Evolutionary conservation across 2,888 invertebrate genomes (phyloP).

Genomic region (Atethmia centrago): DNA sequence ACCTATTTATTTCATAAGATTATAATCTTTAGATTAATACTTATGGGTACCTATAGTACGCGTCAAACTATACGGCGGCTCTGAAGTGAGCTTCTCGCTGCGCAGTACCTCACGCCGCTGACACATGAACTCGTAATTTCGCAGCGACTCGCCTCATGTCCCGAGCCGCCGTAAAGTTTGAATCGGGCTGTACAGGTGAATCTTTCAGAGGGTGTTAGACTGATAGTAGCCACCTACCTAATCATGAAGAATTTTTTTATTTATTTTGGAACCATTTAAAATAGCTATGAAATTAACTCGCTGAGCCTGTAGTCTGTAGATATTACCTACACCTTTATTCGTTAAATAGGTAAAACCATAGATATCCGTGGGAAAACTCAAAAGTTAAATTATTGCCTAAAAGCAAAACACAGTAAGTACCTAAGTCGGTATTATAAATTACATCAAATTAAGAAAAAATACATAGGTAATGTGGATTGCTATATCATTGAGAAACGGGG

Average conservation of each 20-base stretch:
- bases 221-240: too few species aligned
- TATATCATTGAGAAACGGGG: slow-evolving; percentile 23
- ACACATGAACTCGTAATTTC: too few species aligned
- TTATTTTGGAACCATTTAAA: neutral
- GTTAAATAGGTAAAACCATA: too few species aligned
- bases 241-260: neutral
- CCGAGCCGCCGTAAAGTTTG: too few species aligned
- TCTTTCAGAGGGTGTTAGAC: too few species aligned
- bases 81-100: too few species aligned
- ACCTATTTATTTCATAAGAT: neutral
- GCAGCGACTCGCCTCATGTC: too few species aligned
- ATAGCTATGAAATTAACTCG: neutral
- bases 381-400: neutral
- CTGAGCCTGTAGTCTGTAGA: neutral
- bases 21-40: neutral
- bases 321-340: neutral
- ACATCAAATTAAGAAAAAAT: neutral
- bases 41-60: too few species aligned
- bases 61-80: too few species aligned
- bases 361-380: neutral
- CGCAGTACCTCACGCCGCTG: too few species aligned
- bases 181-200: too few species aligned
- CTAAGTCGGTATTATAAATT: neutral
- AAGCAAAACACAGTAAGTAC: neutral
- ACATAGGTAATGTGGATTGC: slow-evolving; percentile 2